Evolutionary conservation across 2,888 invertebrate genomes (phyloP).

Genomic region (Hydrotaea cyrtoneurina): DNA sequence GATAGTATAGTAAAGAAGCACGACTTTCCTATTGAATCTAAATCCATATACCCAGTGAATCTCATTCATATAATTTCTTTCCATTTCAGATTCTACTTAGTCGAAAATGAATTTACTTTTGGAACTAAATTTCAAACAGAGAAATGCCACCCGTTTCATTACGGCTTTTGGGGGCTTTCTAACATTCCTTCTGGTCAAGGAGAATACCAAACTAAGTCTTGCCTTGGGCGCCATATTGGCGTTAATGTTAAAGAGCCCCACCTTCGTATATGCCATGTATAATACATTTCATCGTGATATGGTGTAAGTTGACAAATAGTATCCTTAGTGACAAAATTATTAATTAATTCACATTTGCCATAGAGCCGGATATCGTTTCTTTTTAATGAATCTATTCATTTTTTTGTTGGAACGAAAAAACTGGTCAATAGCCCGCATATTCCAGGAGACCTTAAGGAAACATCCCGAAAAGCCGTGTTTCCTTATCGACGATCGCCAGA

Average conservation of each 20-base stretch:
- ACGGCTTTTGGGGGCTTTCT: slow-evolving; percentile 72
- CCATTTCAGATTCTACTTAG: slow-evolving; percentile 40
- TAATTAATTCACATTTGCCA: neutral
- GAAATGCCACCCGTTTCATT: slow-evolving; percentile 74
- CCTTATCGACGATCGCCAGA: slow-evolving; percentile 84
- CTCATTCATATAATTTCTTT: neutral
- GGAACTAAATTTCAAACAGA: slow-evolving; percentile 76
- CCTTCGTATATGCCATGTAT: slow-evolving; percentile 73
- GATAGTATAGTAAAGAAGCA: too few relatives aligned
- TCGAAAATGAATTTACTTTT: slow-evolving; percentile 73
- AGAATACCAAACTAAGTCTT: slow-evolving; percentile 72
- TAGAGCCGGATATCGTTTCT: slow-evolving; percentile 81
- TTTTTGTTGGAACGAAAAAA: slow-evolving; percentile 82
- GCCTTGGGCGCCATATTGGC: slow-evolving; percentile 73
- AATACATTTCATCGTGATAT: slow-evolving; percentile 76
- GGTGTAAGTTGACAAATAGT: slow-evolving; percentile 72
- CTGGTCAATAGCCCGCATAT: slow-evolving; percentile 83
- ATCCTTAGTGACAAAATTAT: neutral
- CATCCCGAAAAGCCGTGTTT: slow-evolving; percentile 87
- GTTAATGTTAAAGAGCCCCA: slow-evolving; percentile 74
- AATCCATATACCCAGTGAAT: too few relatives aligned
- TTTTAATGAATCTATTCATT: slow-evolving; percentile 82
- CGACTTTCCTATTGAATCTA: neutral
- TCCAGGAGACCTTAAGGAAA: slow-evolving; percentile 81
- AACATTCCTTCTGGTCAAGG: slow-evolving; percentile 69